phyloP scores from a whole-genome alignment of 2,113 vertebrate genomes.

The Casuarius casuarius region DNA sequence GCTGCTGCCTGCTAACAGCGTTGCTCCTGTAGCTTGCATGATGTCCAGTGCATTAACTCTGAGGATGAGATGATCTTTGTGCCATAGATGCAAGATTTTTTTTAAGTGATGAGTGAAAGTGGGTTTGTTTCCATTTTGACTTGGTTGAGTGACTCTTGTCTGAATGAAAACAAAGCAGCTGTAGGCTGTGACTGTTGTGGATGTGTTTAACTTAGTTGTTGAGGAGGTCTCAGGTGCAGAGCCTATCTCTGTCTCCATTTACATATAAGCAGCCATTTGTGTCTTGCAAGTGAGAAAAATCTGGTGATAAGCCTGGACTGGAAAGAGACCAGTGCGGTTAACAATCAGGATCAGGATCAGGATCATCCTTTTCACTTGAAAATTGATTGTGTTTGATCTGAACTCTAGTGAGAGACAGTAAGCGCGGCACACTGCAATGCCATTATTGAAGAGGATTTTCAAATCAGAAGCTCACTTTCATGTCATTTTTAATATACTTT shows the following conservation, averaged over 20 bases:
- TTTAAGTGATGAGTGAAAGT: neutral
- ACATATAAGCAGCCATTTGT: neutral
- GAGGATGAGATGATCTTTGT: neutral
- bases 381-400: neutral
- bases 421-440: neutral
- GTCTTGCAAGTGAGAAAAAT: neutral
- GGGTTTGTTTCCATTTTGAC: neutral
- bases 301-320: neutral
- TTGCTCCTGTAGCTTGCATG: neutral
- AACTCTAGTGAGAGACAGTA: neutral
- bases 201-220: neutral
- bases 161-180: neutral
- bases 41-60: neutral
- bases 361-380: neutral
- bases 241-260: neutral
- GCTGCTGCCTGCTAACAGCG: neutral
- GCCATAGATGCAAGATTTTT: neutral
- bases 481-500: neutral
- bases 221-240: neutral
- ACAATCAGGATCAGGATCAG: neutral
- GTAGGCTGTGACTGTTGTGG: neutral
- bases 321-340: accelerated
- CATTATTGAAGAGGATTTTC: neutral
- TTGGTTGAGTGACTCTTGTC: neutral
- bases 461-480: neutral